phyloP scores from a whole-genome alignment of 2,888 invertebrate species.

The Elysia crispata region DNA sequence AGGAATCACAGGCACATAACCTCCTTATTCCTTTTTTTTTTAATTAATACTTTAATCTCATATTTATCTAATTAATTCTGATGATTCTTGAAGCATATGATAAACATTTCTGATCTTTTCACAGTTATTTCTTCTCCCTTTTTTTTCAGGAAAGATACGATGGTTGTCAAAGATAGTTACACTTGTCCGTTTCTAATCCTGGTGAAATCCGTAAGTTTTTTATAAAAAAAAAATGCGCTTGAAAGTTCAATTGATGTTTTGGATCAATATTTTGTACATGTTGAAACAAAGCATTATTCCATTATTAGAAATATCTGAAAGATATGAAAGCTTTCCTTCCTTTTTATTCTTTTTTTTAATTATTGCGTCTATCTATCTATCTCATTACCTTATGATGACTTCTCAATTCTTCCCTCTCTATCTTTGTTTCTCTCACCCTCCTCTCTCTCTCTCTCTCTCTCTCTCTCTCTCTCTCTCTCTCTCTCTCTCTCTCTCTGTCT shows the following conservation, averaged over 20 bases:
- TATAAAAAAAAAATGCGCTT: too few relatives aligned
- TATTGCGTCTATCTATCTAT: not conserved
- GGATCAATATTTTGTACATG: too few relatives aligned
- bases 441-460: conserved; percentile 9
- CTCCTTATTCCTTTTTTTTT: too few relatives aligned
- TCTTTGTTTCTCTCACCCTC: not conserved
- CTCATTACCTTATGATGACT: not conserved
- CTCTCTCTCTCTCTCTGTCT: conserved; percentile 1
- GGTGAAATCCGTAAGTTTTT: conserved; percentile 64
- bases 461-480: not conserved
- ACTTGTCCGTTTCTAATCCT: conserved; percentile 62
- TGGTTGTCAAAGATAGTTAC: conserved; percentile 60
- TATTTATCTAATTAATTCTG: too few relatives aligned
- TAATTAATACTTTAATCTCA: too few relatives aligned
- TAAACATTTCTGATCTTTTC: not conserved
- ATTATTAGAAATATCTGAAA: too few relatives aligned
- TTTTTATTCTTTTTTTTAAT: too few relatives aligned
- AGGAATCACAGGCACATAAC: too few relatives aligned
- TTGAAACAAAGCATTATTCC: too few relatives aligned
- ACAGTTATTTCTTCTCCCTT: conserved; percentile 2
- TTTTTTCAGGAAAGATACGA: conserved; percentile 59
- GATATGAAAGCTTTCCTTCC: too few relatives aligned
- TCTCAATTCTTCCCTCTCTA: not conserved
- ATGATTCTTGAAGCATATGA: too few relatives aligned
- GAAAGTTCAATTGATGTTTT: too few relatives aligned